Evolutionary conservation across 2,113 vertebrate species (phyloP).

Genomic region (Podarcis raffonei): DNA sequence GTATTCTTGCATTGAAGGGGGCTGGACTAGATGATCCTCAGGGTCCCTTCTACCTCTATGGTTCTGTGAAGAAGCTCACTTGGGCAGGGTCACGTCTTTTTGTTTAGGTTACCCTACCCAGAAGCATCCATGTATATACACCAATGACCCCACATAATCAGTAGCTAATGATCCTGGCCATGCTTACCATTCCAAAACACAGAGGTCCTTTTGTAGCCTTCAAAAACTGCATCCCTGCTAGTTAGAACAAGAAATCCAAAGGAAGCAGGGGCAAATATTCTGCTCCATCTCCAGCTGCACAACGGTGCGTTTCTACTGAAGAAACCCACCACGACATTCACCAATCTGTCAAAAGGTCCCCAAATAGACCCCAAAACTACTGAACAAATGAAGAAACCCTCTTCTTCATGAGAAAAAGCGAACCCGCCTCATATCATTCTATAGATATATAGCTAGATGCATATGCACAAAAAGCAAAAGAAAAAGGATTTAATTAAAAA

Average conservation of each 20-base stretch:
- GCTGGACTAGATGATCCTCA: no score
- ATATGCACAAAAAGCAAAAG: no score
- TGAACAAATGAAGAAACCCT: no score
- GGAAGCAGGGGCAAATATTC: neutral
- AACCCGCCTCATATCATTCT: no score
- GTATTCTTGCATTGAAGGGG: no score
- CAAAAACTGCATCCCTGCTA: neutral
- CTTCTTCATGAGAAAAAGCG: no score
- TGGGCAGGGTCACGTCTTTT: neutral
- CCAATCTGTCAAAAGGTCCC: neutral
- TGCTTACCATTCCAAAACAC: neutral
- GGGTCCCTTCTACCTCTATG: no score
- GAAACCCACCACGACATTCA: neutral
- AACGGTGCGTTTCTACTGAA: neutral
- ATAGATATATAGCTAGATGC: no score
- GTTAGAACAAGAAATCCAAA: neutral
- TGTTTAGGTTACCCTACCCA: neutral
- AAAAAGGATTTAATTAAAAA: neutral
- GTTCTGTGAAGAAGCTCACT: neutral
- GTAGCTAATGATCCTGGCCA: no score
- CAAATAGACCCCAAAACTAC: no score
- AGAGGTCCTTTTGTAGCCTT: neutral
- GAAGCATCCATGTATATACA: neutral
- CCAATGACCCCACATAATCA: neutral
- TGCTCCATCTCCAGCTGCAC: neutral